Evolutionary conservation across 2,888 invertebrate genomes (phyloP).

Genomic region (Subacronicta megacephala): DNA sequence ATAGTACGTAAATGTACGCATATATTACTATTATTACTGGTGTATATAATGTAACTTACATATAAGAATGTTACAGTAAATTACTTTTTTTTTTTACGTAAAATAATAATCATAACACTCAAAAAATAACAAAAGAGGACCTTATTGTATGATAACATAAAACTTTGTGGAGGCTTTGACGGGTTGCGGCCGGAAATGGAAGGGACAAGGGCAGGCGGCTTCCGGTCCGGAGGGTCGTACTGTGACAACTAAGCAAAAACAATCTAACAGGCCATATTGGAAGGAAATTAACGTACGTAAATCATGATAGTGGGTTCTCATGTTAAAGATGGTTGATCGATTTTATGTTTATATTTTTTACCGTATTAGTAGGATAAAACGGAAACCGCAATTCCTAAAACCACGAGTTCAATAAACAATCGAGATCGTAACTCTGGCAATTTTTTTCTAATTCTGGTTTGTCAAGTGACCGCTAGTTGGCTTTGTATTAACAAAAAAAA

Average conservation of each 20-base stretch:
- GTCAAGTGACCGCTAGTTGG: too few species aligned
- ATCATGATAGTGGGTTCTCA: constrained; percentile 72
- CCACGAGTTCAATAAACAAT: too few species aligned
- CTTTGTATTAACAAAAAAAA: too few species aligned
- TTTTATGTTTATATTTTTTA: not conserved
- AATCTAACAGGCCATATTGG: constrained; percentile 60
- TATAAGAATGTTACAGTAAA: too few species aligned
- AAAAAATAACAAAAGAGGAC: constrained; percentile 51
- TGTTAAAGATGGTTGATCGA: constrained; percentile 33
- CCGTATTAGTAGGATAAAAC: too few species aligned
- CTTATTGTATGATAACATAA: constrained; percentile 63
- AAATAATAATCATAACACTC: constrained; percentile 20
- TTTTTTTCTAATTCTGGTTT: too few species aligned
- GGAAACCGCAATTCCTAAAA: too few species aligned
- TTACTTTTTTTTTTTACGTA: constrained; percentile 9
- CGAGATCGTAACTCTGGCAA: too few species aligned
- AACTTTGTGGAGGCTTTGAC: constrained; percentile 75
- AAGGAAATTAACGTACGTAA: constrained; percentile 78
- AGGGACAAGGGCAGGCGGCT: constrained; percentile 80
- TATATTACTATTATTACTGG: too few species aligned
- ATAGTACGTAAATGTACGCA: too few species aligned
- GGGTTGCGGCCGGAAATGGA: constrained; percentile 80
- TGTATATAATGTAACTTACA: too few species aligned
- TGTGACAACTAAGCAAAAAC: constrained; percentile 71
- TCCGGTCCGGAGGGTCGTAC: constrained; percentile 76